A percentile compares a stretch with the other conserved stretches of the same genome.
Evolutionary conservation across 37 sponge, comb jelly and placozoan species (phyloP).

Genomic region (Diacarnus erythraeanus): DNA sequence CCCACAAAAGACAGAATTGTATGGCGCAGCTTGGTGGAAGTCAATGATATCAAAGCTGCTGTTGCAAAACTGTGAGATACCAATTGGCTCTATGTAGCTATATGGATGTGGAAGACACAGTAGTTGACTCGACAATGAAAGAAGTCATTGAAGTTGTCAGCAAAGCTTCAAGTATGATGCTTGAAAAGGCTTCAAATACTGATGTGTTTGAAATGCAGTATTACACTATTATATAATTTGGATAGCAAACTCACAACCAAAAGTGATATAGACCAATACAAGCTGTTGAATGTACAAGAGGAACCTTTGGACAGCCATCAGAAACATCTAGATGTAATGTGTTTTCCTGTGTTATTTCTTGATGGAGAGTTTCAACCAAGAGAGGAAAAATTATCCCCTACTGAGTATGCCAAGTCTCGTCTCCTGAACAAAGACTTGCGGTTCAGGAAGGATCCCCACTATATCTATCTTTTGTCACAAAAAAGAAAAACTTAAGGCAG

Average conservation of each 20-base stretch:
- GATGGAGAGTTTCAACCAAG: neutral
- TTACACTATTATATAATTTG: constrained; percentile 34
- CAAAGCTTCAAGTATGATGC: constrained; percentile 28
- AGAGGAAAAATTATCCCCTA: too few species aligned
- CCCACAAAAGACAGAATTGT: too few species aligned
- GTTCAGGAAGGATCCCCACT: too few species aligned
- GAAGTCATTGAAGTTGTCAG: constrained; percentile 17
- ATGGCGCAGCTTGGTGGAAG: too few species aligned
- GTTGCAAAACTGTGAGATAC: neutral
- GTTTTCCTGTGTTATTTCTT: constrained; percentile 46
- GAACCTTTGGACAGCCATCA: constrained; percentile 32
- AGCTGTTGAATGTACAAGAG: too few species aligned
- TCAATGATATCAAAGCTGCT: too few species aligned
- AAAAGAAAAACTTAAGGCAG: too few species aligned
- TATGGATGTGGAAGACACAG: neutral
- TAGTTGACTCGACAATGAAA: constrained; percentile 25
- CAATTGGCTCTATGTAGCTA: neutral
- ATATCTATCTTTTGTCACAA: too few species aligned
- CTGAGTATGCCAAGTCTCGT: too few species aligned
- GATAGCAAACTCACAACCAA: too few species aligned
- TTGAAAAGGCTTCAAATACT: constrained; percentile 32
- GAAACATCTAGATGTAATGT: constrained; percentile 36
- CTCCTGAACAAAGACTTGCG: too few species aligned
- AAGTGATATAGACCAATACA: too few species aligned
- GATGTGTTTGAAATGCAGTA: constrained; percentile 39